Percentiles rank a stretch among this genome's conserved stretches.
phyloP scores from a whole-genome alignment of 2,113 vertebrate species.

The Monopterus albus region DNA sequence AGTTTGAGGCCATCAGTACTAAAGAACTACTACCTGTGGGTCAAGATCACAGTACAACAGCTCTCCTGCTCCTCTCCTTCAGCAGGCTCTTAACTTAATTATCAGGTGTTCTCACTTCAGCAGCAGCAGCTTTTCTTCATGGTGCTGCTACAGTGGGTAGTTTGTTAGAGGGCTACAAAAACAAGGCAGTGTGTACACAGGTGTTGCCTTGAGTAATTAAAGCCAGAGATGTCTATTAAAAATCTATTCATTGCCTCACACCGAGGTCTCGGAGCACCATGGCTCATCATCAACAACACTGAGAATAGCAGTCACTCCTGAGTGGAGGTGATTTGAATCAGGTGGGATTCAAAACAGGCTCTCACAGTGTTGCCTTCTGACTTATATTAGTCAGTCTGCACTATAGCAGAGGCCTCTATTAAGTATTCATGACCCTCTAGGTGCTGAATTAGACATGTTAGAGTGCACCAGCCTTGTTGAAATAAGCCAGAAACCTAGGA shows the following conservation, averaged over 20 bases:
- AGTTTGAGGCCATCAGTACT: not conserved
- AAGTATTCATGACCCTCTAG: slow-evolving; percentile 35
- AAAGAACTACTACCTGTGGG: slow-evolving; percentile 27
- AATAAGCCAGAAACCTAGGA: slow-evolving; percentile 12
- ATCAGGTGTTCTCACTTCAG: slow-evolving; percentile 59
- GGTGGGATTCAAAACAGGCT: slow-evolving; percentile 17
- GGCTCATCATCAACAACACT: slow-evolving; percentile 43
- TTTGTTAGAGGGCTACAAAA: slow-evolving; percentile 45
- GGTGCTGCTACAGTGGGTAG: slow-evolving; percentile 22
- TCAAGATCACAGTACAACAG: slow-evolving; percentile 3
- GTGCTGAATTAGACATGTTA: slow-evolving; percentile 23
- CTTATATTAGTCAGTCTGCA: not conserved
- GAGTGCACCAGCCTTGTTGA: slow-evolving; percentile 9
- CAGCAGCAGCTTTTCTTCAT: slow-evolving; percentile 42
- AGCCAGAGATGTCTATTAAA: slow-evolving; percentile 59
- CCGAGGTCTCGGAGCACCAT: slow-evolving; percentile 32
- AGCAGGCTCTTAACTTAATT: slow-evolving; percentile 56
- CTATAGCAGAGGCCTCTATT: not conserved
- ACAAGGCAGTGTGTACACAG: slow-evolving; percentile 18
- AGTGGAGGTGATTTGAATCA: slow-evolving; percentile 34
- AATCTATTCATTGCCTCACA: slow-evolving; percentile 38
- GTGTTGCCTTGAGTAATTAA: slow-evolving; percentile 38
- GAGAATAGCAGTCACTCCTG: not conserved
- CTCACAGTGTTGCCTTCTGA: slow-evolving; percentile 4
- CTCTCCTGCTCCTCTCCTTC: slow-evolving; percentile 41